Evolutionary conservation across 2,113 vertebrate species (phyloP).

Genomic region (Quiscalus mexicanus): DNA sequence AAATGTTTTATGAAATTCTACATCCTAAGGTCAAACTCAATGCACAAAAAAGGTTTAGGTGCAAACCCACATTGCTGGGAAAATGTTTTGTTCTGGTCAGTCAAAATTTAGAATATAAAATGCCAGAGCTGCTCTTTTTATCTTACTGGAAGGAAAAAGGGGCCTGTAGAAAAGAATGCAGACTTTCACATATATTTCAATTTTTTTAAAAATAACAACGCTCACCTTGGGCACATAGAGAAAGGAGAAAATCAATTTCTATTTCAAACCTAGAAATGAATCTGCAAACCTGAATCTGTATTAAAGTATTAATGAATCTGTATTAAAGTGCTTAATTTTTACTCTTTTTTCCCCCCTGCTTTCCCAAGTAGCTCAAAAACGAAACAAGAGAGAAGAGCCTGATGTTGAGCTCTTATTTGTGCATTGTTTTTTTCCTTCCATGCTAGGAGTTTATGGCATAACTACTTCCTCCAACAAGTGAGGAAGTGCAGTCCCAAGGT

Average conservation of each 20-base stretch:
- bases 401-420: background rate
- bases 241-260: background rate
- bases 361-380: background rate
- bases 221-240: background rate
- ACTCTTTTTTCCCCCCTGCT: background rate
- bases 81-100: constrained; percentile 14
- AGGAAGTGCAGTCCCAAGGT: background rate
- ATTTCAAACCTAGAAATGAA: background rate
- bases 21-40: constrained; percentile 23
- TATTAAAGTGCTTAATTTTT: background rate
- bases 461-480: background rate
- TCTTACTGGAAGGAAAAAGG: background rate
- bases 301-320: background rate
- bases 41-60: background rate
- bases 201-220: background rate
- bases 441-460: background rate
- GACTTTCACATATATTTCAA: background rate
- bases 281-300: background rate
- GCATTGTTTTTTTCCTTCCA: background rate
- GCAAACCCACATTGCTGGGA: background rate
- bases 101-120: background rate
- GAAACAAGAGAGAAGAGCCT: background rate
- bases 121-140: background rate
- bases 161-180: background rate
- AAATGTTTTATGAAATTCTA: constrained; percentile 41